phyloP scores from a whole-genome alignment of 2,888 invertebrate species.

The Bombylius discolor region DNA sequence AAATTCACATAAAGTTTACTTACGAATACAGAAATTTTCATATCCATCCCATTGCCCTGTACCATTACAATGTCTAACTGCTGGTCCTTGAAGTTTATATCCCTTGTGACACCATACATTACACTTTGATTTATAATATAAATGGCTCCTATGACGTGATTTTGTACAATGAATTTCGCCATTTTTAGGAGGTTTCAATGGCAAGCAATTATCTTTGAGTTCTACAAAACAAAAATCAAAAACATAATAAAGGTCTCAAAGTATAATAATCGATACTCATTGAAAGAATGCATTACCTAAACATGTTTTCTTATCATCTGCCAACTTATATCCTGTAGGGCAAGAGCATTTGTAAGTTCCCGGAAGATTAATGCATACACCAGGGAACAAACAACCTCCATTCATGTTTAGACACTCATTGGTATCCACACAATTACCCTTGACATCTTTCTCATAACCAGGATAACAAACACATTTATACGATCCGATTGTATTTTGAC shows the following conservation, averaged over 20 bases:
- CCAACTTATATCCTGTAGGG: slow-evolving; percentile 29
- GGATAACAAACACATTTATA: slow-evolving; percentile 47
- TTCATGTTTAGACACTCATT: slow-evolving; percentile 41
- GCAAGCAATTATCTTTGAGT: slow-evolving; percentile 27
- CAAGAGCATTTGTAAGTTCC: slow-evolving; percentile 42
- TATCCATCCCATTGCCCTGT: slow-evolving; percentile 40
- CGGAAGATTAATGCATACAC: slow-evolving; percentile 36
- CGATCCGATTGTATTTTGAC: slow-evolving; percentile 39
- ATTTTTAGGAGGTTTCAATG: slow-evolving; percentile 27
- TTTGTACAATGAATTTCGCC: slow-evolving; percentile 31
- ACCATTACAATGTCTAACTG: slow-evolving; percentile 39
- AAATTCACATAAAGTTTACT: slow-evolving; percentile 22
- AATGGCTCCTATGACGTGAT: slow-evolving; percentile 30
- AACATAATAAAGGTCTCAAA: no score
- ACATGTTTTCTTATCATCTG: slow-evolving; percentile 22
- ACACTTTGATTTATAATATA: slow-evolving; percentile 32
- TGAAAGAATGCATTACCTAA: slow-evolving; percentile 5
- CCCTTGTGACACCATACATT: slow-evolving; percentile 35
- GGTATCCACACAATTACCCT: slow-evolving; percentile 40
- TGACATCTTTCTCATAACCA: slow-evolving; percentile 39
- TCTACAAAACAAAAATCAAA: slow-evolving; percentile 10
- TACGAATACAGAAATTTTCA: slow-evolving; percentile 41
- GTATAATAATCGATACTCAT: not conserved
- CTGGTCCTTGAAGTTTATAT: slow-evolving; percentile 41
- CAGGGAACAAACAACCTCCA: slow-evolving; percentile 28